Evolutionary conservation across 1,140 invertebrate genomes (phyloP), one percentile per base, ranked within the genome.

Genomic region (Aphelenchoides besseyi): DNA sequence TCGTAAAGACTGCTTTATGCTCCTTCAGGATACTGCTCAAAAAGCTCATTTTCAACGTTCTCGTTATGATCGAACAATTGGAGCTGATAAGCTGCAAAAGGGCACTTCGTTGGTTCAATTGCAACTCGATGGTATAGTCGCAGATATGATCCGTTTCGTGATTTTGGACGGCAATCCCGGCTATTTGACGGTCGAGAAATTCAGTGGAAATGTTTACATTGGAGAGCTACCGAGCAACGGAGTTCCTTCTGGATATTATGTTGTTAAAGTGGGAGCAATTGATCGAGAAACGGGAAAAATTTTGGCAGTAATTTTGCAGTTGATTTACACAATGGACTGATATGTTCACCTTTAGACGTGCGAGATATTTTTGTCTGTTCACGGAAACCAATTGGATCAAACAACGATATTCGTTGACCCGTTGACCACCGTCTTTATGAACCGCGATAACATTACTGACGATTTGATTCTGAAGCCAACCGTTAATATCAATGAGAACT

Each of bases 141-240:
- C 55, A 37, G 71, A 37, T 64, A 41, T n/a, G 16, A 48, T 55
- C 35, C 35, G 61, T 35, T 76, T 75, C 48, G 32, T 76, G 32
- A 72, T 76, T 64, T 12, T 70, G 36, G 68, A 72, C 18, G 64
- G 73, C 18, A 76, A 76, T 68, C 74, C 74, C 30, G 74, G 74
- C 28, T 76, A 75, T 75, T 37, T 76, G 48, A 37, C 74, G 12
- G 63, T 76, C 36, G 74, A 76, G 66, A 52, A 48, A 23, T 76
- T 76, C 53, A 61, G 55, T 35, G 74, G 74, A 32, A 76, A 76
- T 71, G 41, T 78, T 48, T 76, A 61, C 66, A 63, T 71, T 28
- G 75, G 69, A n/a, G 69, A 78, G 18, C 18, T 76, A 2, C 74
- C 74, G 32, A 74, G 55, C 61, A 70, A 9, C 3, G 53, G 71